These are phyloP conservation scores for Whitmania pigra DNA, from an alignment of 1,140 invertebrate species.

Conservation along the genomic window DNA sequence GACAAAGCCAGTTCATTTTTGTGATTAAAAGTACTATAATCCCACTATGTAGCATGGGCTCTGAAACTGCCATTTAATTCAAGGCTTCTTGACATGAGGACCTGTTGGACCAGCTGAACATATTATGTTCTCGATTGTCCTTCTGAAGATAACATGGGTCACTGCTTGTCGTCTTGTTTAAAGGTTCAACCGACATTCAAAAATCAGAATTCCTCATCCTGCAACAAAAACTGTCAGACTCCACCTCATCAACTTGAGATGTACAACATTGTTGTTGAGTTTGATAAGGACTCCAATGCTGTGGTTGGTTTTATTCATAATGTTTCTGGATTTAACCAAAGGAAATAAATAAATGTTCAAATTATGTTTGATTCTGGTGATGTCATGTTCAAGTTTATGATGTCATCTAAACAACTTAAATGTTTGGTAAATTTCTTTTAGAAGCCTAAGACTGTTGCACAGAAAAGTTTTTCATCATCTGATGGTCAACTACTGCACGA, in stretches of 20 bases:
- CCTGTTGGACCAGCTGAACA: too few relatives aligned
- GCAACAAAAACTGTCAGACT: neutral
- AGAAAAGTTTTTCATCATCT: neutral
- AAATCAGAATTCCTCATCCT: constrained; percentile 7
- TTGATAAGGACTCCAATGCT: constrained; percentile 3
- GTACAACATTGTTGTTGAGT: constrained; percentile 2
- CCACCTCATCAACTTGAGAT: constrained; percentile 4
- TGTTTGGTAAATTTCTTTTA: neutral
- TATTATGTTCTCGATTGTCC: too few relatives aligned
- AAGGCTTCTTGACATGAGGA: too few relatives aligned
- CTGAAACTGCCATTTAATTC: too few relatives aligned
- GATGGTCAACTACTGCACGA: neutral
- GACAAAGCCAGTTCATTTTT: too few relatives aligned
- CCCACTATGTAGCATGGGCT: too few relatives aligned
- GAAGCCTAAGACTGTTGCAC: constrained; percentile 3
- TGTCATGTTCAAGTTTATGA: too few relatives aligned
- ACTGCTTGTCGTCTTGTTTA: constrained; percentile 11
- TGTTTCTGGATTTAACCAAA: too few relatives aligned
- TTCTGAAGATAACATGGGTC: constrained; percentile 3
- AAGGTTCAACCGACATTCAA: neutral
- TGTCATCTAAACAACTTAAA: too few relatives aligned
- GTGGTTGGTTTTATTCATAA: neutral
- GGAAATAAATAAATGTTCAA: too few relatives aligned
- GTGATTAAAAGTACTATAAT: too few relatives aligned
- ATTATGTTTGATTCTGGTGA: too few relatives aligned